Conservation (phyloP, 2,888 invertebrate genomes). For the Macrostomum cliftonense region DNA sequence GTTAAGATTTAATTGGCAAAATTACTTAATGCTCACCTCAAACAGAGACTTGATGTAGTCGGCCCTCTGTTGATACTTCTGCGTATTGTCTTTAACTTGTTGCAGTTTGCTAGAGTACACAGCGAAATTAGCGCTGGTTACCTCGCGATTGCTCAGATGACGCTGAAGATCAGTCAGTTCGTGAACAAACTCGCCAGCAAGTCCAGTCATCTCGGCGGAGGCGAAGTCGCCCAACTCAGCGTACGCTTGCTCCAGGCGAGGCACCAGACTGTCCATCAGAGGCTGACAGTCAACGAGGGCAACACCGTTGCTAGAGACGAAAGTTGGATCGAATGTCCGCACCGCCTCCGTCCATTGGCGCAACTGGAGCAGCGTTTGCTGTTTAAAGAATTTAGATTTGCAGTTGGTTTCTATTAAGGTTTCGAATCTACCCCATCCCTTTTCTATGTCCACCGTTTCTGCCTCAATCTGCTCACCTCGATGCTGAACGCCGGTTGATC, state of each 20-base stretch:
- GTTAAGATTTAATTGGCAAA: too few species aligned
- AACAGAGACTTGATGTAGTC: constrained; percentile 33
- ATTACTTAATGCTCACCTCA: constrained; percentile 21
- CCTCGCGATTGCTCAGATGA: constrained; percentile 22
- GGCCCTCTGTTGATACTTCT: constrained; percentile 24
- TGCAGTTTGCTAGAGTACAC: constrained; percentile 27
- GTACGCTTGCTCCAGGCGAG: constrained; percentile 25
- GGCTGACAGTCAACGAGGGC: constrained; percentile 22
- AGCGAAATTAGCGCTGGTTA: constrained; percentile 27
- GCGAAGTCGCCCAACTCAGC: constrained; percentile 27
- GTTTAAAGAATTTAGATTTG: constrained; percentile 1
- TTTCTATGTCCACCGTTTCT: too few species aligned
- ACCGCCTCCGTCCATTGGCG: constrained; percentile 31
- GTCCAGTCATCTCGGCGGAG: constrained; percentile 21
- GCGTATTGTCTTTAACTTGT: constrained; percentile 26
- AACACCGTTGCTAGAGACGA: constrained; percentile 23
- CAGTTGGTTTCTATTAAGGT: background rate
- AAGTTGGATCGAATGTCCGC: constrained; percentile 25
- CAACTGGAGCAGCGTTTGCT: constrained; percentile 33
- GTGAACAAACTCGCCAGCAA: constrained; percentile 23
- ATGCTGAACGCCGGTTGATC: constrained; percentile 29
- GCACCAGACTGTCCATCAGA: constrained; percentile 25
- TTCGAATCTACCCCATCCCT: too few species aligned
- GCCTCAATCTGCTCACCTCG: too few species aligned
- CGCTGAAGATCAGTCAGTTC: constrained; percentile 18